phyloP scores from a whole-genome alignment of 2,888 invertebrate genomes.

The Allygus modestus region DNA sequence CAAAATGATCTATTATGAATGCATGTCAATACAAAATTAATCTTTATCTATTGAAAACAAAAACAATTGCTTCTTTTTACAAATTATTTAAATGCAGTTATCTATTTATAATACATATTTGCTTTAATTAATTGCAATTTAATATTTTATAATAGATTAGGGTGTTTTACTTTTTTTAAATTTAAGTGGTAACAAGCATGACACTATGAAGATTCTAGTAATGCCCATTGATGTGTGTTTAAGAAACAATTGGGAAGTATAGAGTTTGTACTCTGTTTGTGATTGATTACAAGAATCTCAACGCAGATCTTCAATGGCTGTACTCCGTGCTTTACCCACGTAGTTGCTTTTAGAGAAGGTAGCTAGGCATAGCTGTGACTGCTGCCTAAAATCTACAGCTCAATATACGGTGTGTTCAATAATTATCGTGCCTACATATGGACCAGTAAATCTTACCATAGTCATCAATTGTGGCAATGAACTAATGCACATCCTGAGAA shows the following conservation, averaged over 20 bases:
- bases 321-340: slow-evolving; percentile 48
- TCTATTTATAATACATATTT: not conserved
- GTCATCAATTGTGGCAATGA: not conserved
- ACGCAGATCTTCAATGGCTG: slow-evolving; percentile 53
- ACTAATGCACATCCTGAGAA: too few relatives aligned
- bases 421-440: slow-evolving; percentile 44
- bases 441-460: slow-evolving; percentile 25
- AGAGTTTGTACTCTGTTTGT: slow-evolving; percentile 19
- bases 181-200: slow-evolving; percentile 61
- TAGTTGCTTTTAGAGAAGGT: slow-evolving; percentile 51
- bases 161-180: not conserved
- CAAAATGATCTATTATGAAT: not conserved
- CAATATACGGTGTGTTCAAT: slow-evolving; percentile 49
- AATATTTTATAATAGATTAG: not conserved
- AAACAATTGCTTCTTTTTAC: not conserved
- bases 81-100: not conserved
- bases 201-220: slow-evolving; percentile 61
- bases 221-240: slow-evolving; percentile 57
- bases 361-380: slow-evolving; percentile 33
- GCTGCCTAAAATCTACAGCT: slow-evolving; percentile 42
- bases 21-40: not conserved
- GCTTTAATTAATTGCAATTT: slow-evolving; percentile 29
- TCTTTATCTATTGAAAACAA: not conserved
- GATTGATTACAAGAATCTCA: slow-evolving; percentile 36
- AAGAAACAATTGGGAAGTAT: not conserved